phyloP scores from a whole-genome alignment of 2,797 vertebrate genomes.

The Darevskia mixta region DNA sequence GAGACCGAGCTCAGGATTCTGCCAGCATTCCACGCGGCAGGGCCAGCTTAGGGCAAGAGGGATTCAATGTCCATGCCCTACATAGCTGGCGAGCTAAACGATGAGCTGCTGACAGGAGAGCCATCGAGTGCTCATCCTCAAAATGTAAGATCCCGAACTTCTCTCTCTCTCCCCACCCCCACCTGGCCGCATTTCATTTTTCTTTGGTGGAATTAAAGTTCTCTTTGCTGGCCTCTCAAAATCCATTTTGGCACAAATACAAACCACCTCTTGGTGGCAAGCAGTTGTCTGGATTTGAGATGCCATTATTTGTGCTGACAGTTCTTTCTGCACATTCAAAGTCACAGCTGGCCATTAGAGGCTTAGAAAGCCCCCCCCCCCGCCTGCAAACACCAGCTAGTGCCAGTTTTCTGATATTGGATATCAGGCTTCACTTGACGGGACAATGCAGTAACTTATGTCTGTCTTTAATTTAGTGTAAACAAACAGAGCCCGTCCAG shows the following conservation, averaged over 20 bases:
- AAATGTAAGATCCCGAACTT: constrained; percentile 73
- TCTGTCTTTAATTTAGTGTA: constrained; percentile 48
- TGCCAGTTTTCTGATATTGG: constrained; percentile 53
- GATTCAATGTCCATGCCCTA: constrained; percentile 79
- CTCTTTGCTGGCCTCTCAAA: constrained; percentile 79
- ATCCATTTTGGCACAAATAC: constrained; percentile 79
- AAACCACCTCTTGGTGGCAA: constrained; percentile 74
- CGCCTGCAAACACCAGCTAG: constrained; percentile 46
- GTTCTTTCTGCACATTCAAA: constrained; percentile 77
- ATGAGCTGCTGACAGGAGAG: constrained; percentile 79
- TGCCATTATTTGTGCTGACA: constrained; percentile 82
- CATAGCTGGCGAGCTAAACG: constrained; percentile 77
- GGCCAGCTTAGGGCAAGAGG: constrained; percentile 76
- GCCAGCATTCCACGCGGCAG: constrained; percentile 75
- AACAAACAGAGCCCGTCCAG: constrained; percentile 32
- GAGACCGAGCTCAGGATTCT: constrained; percentile 63
- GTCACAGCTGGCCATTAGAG: constrained; percentile 73
- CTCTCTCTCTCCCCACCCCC: not conserved
- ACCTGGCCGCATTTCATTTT: constrained; percentile 64
- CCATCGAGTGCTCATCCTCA: constrained; percentile 50
- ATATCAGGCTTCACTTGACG: constrained; percentile 56
- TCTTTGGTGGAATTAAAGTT: constrained; percentile 73
- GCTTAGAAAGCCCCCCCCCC: constrained; percentile 67
- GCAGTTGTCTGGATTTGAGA: constrained; percentile 78
- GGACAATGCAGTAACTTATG: not conserved